phyloP scores from a whole-genome alignment of 1,140 invertebrate genomes.

The Drosophila truncata region DNA sequence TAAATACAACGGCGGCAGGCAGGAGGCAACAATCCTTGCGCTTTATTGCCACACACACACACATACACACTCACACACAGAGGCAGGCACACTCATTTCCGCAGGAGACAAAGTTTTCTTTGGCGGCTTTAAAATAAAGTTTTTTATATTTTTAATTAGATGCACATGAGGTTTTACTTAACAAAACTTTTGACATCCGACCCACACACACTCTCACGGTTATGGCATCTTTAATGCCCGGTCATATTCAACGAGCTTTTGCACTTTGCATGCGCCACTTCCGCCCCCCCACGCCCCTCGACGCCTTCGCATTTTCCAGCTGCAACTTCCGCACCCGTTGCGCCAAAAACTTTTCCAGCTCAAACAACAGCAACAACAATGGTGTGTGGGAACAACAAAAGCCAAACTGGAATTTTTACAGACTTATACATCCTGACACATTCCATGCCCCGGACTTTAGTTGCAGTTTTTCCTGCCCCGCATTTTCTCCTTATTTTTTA shows the following conservation, averaged over 20 bases:
- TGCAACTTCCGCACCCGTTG: conserved; percentile 74
- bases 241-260: conserved; percentile 62
- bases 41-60: conserved; percentile 37
- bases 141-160: conserved; percentile 84
- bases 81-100: conserved; percentile 50
- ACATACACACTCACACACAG: neutral
- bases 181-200: conserved; percentile 72
- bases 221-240: conserved; percentile 78
- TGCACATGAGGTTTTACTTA: conserved; percentile 83
- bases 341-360: conserved; percentile 70
- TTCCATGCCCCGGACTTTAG: conserved; percentile 39
- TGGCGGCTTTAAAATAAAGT: conserved; percentile 81
- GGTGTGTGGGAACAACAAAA: conserved; percentile 43
- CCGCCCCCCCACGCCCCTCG: neutral
- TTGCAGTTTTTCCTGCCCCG: conserved; percentile 41
- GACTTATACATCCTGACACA: conserved; percentile 74
- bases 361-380: conserved; percentile 14
- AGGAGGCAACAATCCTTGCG: conserved; percentile 57
- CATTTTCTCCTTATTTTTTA: conserved; percentile 7
- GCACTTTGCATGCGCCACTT: conserved; percentile 49
- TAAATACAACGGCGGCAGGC: conserved; percentile 48
- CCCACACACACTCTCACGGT: conserved; percentile 33
- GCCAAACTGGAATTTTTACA: conserved; percentile 63
- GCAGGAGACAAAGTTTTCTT: conserved; percentile 79
- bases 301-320: conserved; percentile 7